Conservation (phyloP, 2,113 vertebrate species). For the Cyanoliseus patagonus region DNA sequence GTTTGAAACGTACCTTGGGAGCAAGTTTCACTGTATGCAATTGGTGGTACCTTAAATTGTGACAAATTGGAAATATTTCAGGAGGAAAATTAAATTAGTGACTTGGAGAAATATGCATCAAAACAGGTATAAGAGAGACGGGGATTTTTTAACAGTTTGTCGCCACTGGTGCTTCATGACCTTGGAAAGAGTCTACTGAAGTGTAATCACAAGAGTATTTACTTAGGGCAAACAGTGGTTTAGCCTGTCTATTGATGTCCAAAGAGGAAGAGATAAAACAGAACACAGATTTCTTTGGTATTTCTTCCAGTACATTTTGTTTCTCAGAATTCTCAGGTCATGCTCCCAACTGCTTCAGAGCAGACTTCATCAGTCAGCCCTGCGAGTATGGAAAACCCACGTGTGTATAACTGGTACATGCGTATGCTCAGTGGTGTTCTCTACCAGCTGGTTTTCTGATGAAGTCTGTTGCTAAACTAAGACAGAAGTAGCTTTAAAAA, state of each 20-base stretch:
- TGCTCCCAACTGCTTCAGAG: neutral
- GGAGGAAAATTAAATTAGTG: neutral
- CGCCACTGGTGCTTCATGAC: neutral
- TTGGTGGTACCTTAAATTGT: neutral
- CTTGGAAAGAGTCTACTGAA: neutral
- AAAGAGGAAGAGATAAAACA: neutral
- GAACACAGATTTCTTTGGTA: neutral
- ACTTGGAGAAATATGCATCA: accelerated
- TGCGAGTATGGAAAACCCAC: neutral
- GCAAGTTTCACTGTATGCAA: neutral
- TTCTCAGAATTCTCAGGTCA: neutral
- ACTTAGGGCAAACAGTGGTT: neutral
- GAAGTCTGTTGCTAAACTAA: neutral
- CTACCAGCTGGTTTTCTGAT: neutral
- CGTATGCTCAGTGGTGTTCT: neutral
- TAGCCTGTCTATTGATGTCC: neutral
- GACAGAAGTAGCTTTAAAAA: neutral
- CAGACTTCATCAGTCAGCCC: neutral
- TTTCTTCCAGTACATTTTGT: neutral
- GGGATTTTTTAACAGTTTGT: neutral
- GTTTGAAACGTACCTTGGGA: neutral
- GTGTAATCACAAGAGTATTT: neutral
- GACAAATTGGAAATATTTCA: neutral
- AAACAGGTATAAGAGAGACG: neutral
- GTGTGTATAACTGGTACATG: accelerated